phyloP scores from a whole-genome alignment of 2,888 invertebrate species.

The Pollenia angustigena region DNA sequence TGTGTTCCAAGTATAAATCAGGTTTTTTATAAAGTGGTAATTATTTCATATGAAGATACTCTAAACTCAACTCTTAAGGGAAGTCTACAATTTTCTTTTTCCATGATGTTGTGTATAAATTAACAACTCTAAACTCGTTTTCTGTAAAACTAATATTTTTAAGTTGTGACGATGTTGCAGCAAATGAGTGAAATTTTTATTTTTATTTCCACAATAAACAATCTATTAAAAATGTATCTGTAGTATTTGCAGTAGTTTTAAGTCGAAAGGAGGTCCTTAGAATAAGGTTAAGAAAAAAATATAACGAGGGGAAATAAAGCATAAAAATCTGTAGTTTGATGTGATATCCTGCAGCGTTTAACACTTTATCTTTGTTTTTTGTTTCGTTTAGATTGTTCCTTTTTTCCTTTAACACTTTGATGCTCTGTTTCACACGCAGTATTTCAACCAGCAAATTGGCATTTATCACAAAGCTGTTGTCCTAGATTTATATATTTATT shows the following conservation, averaged over 20 bases:
- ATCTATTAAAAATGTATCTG: neutral
- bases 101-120: too few species aligned
- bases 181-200: too few species aligned
- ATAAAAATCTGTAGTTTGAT: constrained; percentile 41
- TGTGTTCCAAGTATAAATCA: too few species aligned
- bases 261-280: neutral
- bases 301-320: neutral
- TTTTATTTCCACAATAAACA: too few species aligned
- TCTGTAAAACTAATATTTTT: too few species aligned
- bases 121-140: too few species aligned
- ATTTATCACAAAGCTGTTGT: constrained; percentile 70
- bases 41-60: too few species aligned
- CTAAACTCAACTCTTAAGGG: too few species aligned
- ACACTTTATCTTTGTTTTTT: constrained; percentile 42
- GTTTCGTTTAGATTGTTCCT: constrained; percentile 5
- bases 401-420: constrained; percentile 35
- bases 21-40: too few species aligned
- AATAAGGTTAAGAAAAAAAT: neutral
- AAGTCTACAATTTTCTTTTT: too few species aligned
- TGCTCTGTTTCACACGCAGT: constrained; percentile 29
- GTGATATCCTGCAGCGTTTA: constrained; percentile 72
- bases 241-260: neutral
- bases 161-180: too few species aligned
- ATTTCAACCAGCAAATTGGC: constrained; percentile 69
- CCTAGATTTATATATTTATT: constrained; percentile 16